Base-by-base conservation (phyloP, 2,113 vertebrate species). In the Glareola pratincola region DNA sequence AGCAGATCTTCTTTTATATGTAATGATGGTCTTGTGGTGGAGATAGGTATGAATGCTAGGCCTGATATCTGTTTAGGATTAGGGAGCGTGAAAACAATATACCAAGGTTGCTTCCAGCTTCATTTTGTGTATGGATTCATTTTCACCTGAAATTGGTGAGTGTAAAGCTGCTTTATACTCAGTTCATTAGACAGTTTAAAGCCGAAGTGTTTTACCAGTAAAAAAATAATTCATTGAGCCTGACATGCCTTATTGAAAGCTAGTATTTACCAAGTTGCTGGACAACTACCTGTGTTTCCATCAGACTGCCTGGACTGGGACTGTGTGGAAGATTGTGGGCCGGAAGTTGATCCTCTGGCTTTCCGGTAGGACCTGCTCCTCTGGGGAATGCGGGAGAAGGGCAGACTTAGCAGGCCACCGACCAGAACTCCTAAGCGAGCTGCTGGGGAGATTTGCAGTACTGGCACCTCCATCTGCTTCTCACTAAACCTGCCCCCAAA, bases 381-480 rank as follows among this genome's bases (percentile, higher is more conserved):
- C 14, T 32, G 24, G 10, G 21, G 21, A 71, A n/a, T 0, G 8
- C 5, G 8, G 12, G 16, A 21, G 4, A 57, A 15, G 5, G 30
- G 27, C 30, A 88, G 51, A 67, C 5, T 15, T 78, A 6, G 3
- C 0, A 8, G 37, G 29, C 5, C 20, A 45, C 15, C 0, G 2
- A 14, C 15, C 29, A 74, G 32, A 21, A 60, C 8, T 47, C 20
- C 22, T 51, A 29, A 53, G 14, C 18, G 32, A 63, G 4, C 12
- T 85, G 4, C 21, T 53, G 14, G 6, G 20, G 4, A 34, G 8
- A 71, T 43, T 4, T 30, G n/a, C 50, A 51, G 5, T 51, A 15
- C 9, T 48, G 27, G 13, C 9, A 43, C 17, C 15, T 69, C 22
- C 29, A 77, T 8, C 1, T 51, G 4, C n/a, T 75, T 48, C 23